Evolutionary conservation across 2,888 invertebrate genomes (phyloP).

Genomic region (Mystacides longicornis): DNA sequence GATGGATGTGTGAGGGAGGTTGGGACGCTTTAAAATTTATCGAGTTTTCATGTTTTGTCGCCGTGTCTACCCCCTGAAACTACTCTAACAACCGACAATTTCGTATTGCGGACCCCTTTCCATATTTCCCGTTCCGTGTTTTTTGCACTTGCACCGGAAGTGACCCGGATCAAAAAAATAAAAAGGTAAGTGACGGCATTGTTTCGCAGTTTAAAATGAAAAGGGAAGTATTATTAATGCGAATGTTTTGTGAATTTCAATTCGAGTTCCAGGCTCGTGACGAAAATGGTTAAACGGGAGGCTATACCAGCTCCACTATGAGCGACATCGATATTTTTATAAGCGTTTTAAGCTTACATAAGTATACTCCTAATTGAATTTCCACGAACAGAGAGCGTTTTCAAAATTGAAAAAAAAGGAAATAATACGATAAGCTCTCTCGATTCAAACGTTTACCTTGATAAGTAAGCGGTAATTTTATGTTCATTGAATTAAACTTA

Average conservation of each 20-base stretch:
- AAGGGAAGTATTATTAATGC: background rate
- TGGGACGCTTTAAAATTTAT: conserved; percentile 44
- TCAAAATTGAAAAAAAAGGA: no score
- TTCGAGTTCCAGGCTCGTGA: background rate
- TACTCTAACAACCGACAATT: conserved; percentile 14
- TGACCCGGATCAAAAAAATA: background rate
- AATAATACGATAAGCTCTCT: no score
- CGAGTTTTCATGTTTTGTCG: conserved; percentile 41
- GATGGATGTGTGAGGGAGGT: conserved; percentile 11
- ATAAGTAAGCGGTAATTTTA: no score
- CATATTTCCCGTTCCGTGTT: background rate
- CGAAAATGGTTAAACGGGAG: background rate
- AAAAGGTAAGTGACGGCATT: no score
- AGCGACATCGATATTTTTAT: no score
- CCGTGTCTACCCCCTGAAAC: conserved; percentile 26
- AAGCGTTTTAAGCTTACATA: no score
- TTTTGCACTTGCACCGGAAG: conserved; percentile 1
- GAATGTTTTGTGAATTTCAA: background rate
- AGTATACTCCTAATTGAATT: no score
- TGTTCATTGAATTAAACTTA: no score
- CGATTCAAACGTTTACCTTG: no score
- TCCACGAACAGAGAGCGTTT: no score
- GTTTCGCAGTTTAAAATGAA: background rate
- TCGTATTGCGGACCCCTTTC: background rate
- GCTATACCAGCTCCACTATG: no score